Percentiles rank a stretch among this genome's conserved stretches.
Evolutionary conservation across 2,888 invertebrate genomes (phyloP).

Genomic region (Thera britannica): DNA sequence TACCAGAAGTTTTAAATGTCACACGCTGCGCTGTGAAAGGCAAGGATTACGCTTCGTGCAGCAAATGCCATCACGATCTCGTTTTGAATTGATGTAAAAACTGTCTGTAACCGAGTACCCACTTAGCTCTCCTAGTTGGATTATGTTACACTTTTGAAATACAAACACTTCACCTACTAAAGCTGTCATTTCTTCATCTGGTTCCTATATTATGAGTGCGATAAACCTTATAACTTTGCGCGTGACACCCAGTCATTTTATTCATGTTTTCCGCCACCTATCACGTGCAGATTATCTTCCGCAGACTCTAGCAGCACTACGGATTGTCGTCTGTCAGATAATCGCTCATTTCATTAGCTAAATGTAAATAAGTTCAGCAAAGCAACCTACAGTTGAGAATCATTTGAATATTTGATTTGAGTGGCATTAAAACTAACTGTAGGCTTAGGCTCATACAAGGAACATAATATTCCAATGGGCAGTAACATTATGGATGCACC

Average conservation of each 20-base stretch:
- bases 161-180: constrained; percentile 14
- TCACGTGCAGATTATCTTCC: no score
- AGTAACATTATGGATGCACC: constrained; percentile 32
- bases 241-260: no score
- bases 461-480: constrained; percentile 21
- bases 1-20: constrained; percentile 68
- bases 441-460: constrained; percentile 20
- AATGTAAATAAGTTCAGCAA: constrained; percentile 1
- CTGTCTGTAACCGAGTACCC: constrained; percentile 26
- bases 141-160: constrained; percentile 31
- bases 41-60: constrained; percentile 60
- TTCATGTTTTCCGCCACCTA: no score
- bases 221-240: no score
- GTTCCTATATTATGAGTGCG: not conserved
- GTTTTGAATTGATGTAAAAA: constrained; percentile 63
- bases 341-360: not conserved
- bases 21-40: constrained; percentile 66
- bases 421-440: constrained; percentile 15
- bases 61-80: constrained; percentile 74
- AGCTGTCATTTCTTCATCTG: constrained; percentile 11
- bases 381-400: constrained; percentile 9
- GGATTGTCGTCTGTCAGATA: not conserved
- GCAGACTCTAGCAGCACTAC: not conserved
- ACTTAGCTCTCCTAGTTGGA: constrained; percentile 24
- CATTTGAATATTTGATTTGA: constrained; percentile 18